Conservation (phyloP, 1,140 invertebrate species). For the Bombus confusus region DNA sequence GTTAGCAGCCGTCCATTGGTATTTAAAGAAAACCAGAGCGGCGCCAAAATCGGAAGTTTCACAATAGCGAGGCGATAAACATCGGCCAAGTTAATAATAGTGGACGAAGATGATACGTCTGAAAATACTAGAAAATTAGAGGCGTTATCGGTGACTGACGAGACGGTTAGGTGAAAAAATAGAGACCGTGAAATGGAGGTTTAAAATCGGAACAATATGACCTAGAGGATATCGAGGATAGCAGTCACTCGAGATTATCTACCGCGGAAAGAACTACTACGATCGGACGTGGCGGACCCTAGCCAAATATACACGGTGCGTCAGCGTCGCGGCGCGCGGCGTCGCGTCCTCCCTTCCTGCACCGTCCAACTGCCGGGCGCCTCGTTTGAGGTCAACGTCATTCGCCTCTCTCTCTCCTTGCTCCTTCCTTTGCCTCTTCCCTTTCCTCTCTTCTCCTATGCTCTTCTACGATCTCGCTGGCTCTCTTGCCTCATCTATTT, state of each 20-base stretch:
- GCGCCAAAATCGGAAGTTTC: too few relatives aligned
- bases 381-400: slow-evolving; percentile 78
- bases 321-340: slow-evolving; percentile 79
- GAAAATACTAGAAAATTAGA: too few relatives aligned
- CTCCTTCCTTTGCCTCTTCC: slow-evolving; percentile 13
- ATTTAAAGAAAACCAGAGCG: too few relatives aligned
- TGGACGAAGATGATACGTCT: too few relatives aligned
- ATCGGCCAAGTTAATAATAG: not conserved
- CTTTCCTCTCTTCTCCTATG: slow-evolving; percentile 31
- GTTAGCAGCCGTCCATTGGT: too few relatives aligned
- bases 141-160: not conserved
- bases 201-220: slow-evolving; percentile 18
- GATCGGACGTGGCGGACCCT: slow-evolving; percentile 65
- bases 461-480: slow-evolving; percentile 34
- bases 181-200: too few relatives aligned
- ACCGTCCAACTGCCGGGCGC: slow-evolving; percentile 71
- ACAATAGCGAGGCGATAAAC: too few relatives aligned
- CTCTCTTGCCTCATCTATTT: not conserved
- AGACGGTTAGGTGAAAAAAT: not conserved
- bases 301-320: slow-evolving; percentile 76
- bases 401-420: slow-evolving; percentile 59
- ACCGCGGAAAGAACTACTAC: slow-evolving; percentile 54
- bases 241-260: slow-evolving; percentile 54
- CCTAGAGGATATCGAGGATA: slow-evolving; percentile 37
- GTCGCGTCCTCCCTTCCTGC: slow-evolving; percentile 77